Evolutionary conservation across 30 jellyfish, hydroid and myxozoan species (phyloP).

Genomic region (Pelagia noctiluca): DNA sequence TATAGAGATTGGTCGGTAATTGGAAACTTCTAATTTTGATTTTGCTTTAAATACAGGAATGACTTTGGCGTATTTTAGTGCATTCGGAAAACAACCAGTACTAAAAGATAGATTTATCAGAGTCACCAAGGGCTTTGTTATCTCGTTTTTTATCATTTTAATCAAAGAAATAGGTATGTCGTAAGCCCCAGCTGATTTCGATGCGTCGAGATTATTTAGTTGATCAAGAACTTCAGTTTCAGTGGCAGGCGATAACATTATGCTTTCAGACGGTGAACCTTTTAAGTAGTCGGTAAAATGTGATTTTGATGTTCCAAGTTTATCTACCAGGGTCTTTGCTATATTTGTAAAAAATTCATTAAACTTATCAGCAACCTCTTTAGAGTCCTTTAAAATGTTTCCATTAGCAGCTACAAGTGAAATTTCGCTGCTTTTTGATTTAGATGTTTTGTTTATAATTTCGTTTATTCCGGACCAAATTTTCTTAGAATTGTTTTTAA

Average conservation of each 20-base stretch:
- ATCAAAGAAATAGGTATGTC: slow-evolving; percentile 12
- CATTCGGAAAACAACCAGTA: slow-evolving; percentile 42
- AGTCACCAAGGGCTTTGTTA: slow-evolving; percentile 27
- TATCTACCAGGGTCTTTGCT: slow-evolving; percentile 26
- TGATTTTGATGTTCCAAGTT: slow-evolving; percentile 31
- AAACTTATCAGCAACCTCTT: slow-evolving; percentile 18
- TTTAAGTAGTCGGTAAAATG: slow-evolving; percentile 11
- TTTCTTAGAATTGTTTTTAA: slow-evolving; percentile 2
- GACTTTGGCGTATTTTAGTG: slow-evolving; percentile 46
- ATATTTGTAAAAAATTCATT: slow-evolving; percentile 22
- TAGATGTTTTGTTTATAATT: slow-evolving; percentile 11
- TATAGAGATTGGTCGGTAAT: too few species aligned
- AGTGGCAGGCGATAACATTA: slow-evolving; percentile 38
- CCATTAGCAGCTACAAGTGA: slow-evolving; percentile 10
- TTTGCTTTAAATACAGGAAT: slow-evolving; percentile 3
- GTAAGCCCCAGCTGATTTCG: slow-evolving; percentile 44
- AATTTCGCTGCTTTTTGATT: slow-evolving; percentile 6
- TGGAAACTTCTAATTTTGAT: too few species aligned
- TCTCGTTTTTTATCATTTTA: slow-evolving; percentile 16
- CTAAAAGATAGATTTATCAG: slow-evolving; percentile 36
- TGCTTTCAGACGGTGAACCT: slow-evolving; percentile 15
- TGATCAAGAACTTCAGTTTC: slow-evolving; percentile 51
- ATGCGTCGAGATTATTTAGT: slow-evolving; percentile 39
- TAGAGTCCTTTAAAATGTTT: slow-evolving; percentile 5
- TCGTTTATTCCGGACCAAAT: slow-evolving; percentile 16